phyloP scores from a whole-genome alignment of 2,888 invertebrate genomes.

The Odontocerum albicorne region DNA sequence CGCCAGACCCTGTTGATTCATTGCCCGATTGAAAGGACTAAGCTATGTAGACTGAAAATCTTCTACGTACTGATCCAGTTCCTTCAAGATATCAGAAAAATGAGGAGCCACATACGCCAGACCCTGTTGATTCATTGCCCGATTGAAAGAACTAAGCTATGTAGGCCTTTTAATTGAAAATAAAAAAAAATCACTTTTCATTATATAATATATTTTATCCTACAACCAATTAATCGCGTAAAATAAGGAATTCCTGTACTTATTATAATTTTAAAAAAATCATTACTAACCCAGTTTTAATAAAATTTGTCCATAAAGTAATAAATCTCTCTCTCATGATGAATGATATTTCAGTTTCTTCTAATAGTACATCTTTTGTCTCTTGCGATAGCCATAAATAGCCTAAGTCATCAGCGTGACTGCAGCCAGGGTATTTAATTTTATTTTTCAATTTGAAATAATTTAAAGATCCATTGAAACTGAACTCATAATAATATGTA shows the following conservation, averaged over 20 bases:
- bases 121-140: too few relatives aligned
- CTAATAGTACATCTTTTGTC: background rate
- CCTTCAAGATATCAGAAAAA: too few relatives aligned
- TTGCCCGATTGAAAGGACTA: too few relatives aligned
- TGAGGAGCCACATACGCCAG: too few relatives aligned
- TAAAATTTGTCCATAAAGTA: conserved; percentile 25
- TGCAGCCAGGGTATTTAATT: conserved; percentile 14
- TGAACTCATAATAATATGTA: conserved; percentile 27
- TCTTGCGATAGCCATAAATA: conserved; percentile 17
- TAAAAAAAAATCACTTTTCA: too few relatives aligned
- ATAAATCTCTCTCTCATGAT: conserved; percentile 18
- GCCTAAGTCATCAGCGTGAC: conserved; percentile 25
- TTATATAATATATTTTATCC: background rate
- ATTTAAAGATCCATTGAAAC: conserved; percentile 26
- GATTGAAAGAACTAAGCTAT: too few relatives aligned
- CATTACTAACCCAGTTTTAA: conserved; percentile 24
- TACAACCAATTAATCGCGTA: too few relatives aligned
- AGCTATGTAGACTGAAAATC: too few relatives aligned
- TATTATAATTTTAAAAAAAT: background rate
- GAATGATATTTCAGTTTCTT: conserved; percentile 6
- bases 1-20: too few relatives aligned
- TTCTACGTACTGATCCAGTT: too few relatives aligned
- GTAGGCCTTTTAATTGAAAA: too few relatives aligned
- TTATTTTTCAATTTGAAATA: conserved; percentile 7
- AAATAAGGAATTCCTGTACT: too few relatives aligned